Conservation (phyloP, 2,797 vertebrate genomes). For the Syndactyla subalaris region DNA sequence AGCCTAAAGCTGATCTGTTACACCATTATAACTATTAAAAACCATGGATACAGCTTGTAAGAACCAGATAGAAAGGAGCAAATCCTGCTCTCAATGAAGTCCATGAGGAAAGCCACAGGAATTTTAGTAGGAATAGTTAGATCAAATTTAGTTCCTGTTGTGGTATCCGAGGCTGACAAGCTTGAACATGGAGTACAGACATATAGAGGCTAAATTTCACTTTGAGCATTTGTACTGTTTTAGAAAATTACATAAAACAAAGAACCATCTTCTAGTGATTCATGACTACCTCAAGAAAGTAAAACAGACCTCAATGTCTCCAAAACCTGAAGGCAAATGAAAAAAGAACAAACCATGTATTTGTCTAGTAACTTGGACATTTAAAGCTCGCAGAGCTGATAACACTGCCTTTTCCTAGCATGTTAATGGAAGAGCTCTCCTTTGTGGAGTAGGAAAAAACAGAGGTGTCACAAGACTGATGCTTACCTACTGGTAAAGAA, state of each 20-base stretch:
- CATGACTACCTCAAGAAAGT: neutral
- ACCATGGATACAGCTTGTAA: fast-evolving
- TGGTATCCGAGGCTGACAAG: neutral
- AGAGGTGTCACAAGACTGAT: neutral
- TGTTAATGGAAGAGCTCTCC: fast-evolving
- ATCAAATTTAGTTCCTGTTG: neutral
- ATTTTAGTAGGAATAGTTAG: neutral
- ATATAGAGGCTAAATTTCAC: neutral
- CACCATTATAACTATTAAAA: neutral
- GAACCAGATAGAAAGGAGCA: neutral
- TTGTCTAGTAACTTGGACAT: neutral
- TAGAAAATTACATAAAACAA: neutral
- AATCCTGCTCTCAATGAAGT: neutral
- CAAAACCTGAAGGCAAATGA: neutral
- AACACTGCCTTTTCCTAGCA: neutral
- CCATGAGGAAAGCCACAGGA: neutral
- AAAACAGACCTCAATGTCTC: neutral
- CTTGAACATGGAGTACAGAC: neutral
- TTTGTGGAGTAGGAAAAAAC: neutral
- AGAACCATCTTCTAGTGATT: neutral
- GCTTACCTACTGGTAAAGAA: neutral
- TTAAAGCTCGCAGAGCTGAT: neutral
- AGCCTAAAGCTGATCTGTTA: neutral
- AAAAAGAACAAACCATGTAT: neutral
- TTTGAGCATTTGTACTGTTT: neutral